These are phyloP conservation scores for Ochropleura leucogaster DNA, from an alignment of 2,888 invertebrate species.

Conservation along the genomic window DNA sequence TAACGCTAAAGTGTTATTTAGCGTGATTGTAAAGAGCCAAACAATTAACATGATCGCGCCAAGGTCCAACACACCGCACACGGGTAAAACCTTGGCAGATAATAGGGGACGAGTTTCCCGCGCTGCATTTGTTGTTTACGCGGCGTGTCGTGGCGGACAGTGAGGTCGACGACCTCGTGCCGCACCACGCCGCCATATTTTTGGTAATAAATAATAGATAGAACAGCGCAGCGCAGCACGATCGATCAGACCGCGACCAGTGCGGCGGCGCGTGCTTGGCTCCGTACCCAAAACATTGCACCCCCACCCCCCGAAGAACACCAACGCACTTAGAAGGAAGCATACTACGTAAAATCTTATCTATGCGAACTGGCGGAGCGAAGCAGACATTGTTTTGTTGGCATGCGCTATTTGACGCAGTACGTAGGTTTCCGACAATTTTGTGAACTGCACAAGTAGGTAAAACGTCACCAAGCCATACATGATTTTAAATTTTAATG, in stretches of 20 bases:
- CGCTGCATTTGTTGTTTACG: constrained; percentile 86
- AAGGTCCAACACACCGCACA: constrained; percentile 55
- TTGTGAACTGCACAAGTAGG: constrained; percentile 30
- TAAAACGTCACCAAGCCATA: constrained; percentile 18
- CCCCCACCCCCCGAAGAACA: constrained; percentile 68
- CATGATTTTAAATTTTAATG: constrained; percentile 41
- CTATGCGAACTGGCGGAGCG: constrained; percentile 27
- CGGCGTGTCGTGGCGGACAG: constrained; percentile 75
- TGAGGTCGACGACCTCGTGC: constrained; percentile 83
- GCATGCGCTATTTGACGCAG: constrained; percentile 6
- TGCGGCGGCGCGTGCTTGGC: constrained; percentile 82
- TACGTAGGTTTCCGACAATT: constrained; percentile 14
- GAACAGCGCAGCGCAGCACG: constrained; percentile 84
- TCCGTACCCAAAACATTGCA: constrained; percentile 83
- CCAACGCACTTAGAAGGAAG: constrained; percentile 57
- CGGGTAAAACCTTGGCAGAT: constrained; percentile 69
- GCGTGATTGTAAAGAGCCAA: constrained; percentile 19
- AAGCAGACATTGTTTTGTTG: constrained; percentile 12
- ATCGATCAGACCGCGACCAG: constrained; percentile 83
- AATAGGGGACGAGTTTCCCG: constrained; percentile 82
- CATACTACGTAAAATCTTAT: constrained; percentile 58
- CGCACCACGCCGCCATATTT: constrained; percentile 88
- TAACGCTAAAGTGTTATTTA: constrained; percentile 27
- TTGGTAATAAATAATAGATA: constrained; percentile 89
- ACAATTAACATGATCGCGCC: constrained; percentile 42